Conservation (phyloP, 2,113 vertebrate genomes). For the Equus przewalskii region DNA sequence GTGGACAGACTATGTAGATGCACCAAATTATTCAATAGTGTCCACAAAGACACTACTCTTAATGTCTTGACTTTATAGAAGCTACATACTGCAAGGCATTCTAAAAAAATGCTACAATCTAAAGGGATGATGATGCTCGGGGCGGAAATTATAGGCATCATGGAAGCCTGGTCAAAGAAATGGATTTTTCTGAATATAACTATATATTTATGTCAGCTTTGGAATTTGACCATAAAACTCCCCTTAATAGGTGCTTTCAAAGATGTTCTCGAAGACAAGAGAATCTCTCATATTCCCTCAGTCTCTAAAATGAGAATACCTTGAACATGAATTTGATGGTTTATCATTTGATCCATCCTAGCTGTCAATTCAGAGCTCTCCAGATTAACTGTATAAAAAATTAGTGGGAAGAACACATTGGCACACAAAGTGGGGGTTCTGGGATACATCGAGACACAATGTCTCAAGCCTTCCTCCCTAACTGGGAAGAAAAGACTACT, state of each 20-base stretch:
- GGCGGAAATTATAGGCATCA: conserved; percentile 59
- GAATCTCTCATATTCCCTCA: background rate
- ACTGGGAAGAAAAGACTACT: background rate
- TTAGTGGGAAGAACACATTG: background rate
- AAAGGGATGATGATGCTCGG: background rate
- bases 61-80: background rate
- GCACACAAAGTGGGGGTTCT: background rate
- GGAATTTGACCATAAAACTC: conserved; percentile 65
- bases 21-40: background rate
- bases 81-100: background rate
- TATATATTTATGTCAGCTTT: conserved; percentile 64
- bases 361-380: conserved; percentile 12
- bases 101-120: conserved; percentile 21
- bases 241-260: conserved; percentile 53
- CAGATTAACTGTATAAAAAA: conserved; percentile 14
- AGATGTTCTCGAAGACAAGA: conserved; percentile 53
- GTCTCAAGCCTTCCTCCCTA: background rate
- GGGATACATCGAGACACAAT: background rate
- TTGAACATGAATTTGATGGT: conserved; percentile 47
- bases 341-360: conserved; percentile 21
- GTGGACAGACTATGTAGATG: background rate
- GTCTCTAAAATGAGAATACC: conserved; percentile 28
- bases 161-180: conserved; percentile 45
- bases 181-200: conserved; percentile 61
- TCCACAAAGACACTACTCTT: conserved; percentile 8